Evolutionary conservation across 1,140 invertebrate genomes (phyloP), one percentile per base, ranked within the genome.

Genomic region (Holcopasites calliopsidis): DNA sequence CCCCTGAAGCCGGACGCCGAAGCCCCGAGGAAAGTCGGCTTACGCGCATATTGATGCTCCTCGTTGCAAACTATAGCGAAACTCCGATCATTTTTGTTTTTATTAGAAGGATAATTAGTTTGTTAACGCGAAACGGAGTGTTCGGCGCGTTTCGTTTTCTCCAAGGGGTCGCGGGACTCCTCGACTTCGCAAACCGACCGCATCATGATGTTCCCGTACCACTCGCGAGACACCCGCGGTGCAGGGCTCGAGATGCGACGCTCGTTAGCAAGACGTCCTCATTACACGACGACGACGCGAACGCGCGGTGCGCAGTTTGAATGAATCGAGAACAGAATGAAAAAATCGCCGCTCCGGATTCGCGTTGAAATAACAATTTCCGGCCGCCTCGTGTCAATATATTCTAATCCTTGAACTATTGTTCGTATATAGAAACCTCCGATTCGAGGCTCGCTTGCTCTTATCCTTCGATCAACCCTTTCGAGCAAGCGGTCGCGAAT

Each of bases 21-120:
- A 91, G 87, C 89, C 88, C 82, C 85, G 74, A 61, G 78, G 79
- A 78, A 83, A 85, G 84, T 86, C 74, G 79, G 84, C 83, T 89
- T 88, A 90, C 83, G 86, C 82, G 77, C 85, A 90, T 90, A 90
- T 89, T 89, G 84, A 90, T 89, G 85, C 73, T 55, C 60, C 28
- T 4, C 60, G 47, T 26, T 64, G 65, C n/a, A n/a, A n/a, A n/a
- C 42, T 8, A 13, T 44, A 44, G 18, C 18, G 18, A 44, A 44
- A 44, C 42, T 8, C 42, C 6, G 42, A n/a, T n/a, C n/a, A n/a
- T n/a, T n/a, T n/a, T n/a, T n/a, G n/a, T n/a, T n/a, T n/a, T n/a
- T n/a, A n/a, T n/a, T n/a, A n/a, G n/a, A n/a, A n/a, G n/a, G n/a
- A n/a, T n/a, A n/a, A n/a, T n/a, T n/a, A n/a, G n/a, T n/a, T n/a